A percentile compares a stretch with the other conserved stretches of the same genome.
Evolutionary conservation across 2,888 invertebrate genomes (phyloP).

Genomic region (Pherbina coryleti): DNA sequence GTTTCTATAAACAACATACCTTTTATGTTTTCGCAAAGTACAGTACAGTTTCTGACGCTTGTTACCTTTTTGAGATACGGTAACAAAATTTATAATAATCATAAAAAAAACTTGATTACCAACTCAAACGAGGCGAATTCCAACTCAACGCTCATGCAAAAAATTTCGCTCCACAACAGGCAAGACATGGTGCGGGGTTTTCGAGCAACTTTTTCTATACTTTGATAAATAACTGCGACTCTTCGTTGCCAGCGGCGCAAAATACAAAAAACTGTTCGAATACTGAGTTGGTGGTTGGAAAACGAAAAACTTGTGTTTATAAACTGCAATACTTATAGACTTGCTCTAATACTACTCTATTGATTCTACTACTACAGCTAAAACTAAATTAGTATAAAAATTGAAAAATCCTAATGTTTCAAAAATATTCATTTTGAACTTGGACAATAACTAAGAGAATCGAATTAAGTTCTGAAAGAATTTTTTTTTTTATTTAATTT

Average conservation of each 20-base stretch:
- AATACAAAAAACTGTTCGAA: background rate
- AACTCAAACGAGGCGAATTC: slow-evolving; percentile 9
- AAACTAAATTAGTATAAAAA: background rate
- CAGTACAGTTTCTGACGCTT: no score
- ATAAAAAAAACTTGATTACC: slow-evolving; percentile 15
- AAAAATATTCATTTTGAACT: no score
- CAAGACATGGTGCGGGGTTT: background rate
- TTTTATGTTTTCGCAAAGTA: no score
- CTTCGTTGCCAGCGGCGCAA: background rate
- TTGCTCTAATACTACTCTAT: background rate
- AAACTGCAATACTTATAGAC: background rate
- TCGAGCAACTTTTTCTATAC: slow-evolving; percentile 3
- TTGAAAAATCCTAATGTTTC: background rate
- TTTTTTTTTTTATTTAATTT: background rate
- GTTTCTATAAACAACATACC: no score
- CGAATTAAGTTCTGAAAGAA: no score
- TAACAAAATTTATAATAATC: no score
- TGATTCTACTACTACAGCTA: background rate
- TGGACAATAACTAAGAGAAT: no score
- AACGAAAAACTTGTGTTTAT: background rate
- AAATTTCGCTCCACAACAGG: background rate
- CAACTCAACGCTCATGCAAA: background rate
- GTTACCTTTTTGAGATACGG: no score
- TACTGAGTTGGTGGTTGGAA: slow-evolving; percentile 8
- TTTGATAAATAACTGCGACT: background rate